Conservation (phyloP, 2,888 invertebrate species). For the Rugalucina vietnamica region DNA sequence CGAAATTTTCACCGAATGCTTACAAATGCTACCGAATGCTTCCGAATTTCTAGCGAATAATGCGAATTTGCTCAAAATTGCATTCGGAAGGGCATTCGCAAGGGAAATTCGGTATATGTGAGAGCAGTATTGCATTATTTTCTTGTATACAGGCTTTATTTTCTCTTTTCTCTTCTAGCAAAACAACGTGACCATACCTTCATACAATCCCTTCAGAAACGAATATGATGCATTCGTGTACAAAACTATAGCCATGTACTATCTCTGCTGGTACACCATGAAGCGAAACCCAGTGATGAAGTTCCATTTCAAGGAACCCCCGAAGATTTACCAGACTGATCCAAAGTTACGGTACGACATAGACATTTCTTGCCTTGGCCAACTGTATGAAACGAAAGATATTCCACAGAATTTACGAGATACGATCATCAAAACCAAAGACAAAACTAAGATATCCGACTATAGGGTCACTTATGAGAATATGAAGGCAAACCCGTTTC, state of each 20-base stretch:
- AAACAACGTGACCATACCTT: too few species aligned
- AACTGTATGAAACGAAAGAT: too few species aligned
- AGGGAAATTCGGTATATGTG: too few species aligned
- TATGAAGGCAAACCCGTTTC: conserved; percentile 47
- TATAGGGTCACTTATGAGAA: conserved; percentile 13
- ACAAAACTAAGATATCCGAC: conserved; percentile 10
- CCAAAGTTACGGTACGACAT: not conserved
- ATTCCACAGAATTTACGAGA: too few species aligned
- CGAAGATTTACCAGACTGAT: not conserved
- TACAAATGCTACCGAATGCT: too few species aligned
- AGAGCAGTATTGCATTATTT: too few species aligned
- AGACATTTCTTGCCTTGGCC: not conserved
- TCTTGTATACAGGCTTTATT: too few species aligned
- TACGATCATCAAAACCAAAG: not conserved
- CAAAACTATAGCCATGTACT: conserved; percentile 75
- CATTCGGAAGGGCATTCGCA: too few species aligned
- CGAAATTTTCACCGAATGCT: too few species aligned
- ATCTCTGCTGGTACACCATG: conserved; percentile 78
- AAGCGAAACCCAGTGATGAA: conserved; percentile 48
- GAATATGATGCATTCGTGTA: conserved; percentile 67
- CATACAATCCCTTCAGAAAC: conserved; percentile 54
- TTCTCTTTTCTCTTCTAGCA: too few species aligned
- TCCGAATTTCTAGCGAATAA: too few species aligned
- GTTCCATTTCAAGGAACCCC: not conserved
- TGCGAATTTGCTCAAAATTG: too few species aligned